These are phyloP conservation scores for Aspidiotus destructor DNA, from an alignment of 2,888 invertebrate species.

Conservation along the genomic window DNA sequence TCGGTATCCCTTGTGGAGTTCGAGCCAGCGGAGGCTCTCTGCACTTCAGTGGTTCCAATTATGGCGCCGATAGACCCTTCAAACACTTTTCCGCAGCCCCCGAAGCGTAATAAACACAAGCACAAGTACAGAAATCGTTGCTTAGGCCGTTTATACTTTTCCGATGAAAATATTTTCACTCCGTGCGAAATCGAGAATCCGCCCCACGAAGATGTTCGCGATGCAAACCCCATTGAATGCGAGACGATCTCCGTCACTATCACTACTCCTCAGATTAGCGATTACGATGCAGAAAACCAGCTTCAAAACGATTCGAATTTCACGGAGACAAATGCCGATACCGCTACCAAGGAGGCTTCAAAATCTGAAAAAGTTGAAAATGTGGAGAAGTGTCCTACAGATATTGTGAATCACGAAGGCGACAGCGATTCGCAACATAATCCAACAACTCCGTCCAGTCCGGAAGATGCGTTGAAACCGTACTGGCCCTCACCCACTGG, in stretches of 20 bases:
- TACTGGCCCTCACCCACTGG: constrained; percentile 45
- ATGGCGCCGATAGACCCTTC: constrained; percentile 25
- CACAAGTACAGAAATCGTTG: constrained; percentile 21
- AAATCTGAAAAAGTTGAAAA: background rate
- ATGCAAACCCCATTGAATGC: background rate
- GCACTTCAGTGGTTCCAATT: constrained; percentile 24
- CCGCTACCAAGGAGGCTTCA: background rate
- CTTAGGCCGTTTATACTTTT: constrained; percentile 20
- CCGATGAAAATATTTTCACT: constrained; percentile 21
- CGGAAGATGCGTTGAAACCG: constrained; percentile 43
- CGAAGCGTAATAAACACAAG: constrained; percentile 32
- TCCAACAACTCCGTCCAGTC: constrained; percentile 40
- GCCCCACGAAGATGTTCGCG: background rate
- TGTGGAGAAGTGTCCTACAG: constrained; percentile 8
- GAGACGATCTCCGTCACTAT: constrained; percentile 7
- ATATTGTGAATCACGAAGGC: background rate
- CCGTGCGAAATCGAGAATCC: background rate
- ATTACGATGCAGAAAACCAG: constrained; percentile 10
- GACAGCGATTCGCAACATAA: background rate
- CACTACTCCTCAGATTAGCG: constrained; percentile 3
- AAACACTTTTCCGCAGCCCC: constrained; percentile 31
- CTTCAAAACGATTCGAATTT: background rate
- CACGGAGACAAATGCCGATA: background rate
- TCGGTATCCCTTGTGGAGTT: constrained; percentile 15
- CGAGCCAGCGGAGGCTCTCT: constrained; percentile 15